Evolutionary conservation across 2,797 vertebrate genomes (phyloP).

Genomic region (Thripadectes ignobilis): DNA sequence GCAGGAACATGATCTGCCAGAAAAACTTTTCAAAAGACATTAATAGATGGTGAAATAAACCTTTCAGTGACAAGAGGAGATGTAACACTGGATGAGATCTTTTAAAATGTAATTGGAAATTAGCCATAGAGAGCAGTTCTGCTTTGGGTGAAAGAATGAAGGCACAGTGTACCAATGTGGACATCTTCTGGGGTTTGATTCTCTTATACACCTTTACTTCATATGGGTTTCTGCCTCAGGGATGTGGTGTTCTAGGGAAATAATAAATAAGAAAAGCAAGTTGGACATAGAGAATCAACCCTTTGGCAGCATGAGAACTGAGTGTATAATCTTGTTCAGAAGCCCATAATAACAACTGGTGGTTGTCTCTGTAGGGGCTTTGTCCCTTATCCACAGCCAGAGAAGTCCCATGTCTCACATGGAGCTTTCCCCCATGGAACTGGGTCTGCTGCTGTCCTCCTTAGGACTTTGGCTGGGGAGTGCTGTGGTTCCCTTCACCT

Average conservation of each 20-base stretch:
- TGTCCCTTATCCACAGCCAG: not conserved
- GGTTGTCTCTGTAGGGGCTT: not conserved
- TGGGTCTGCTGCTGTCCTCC: not conserved
- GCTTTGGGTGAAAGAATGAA: not conserved
- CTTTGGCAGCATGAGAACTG: not conserved
- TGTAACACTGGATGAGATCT: not conserved
- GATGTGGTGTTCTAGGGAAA: not conserved
- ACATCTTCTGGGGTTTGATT: not conserved
- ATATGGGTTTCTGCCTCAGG: not conserved
- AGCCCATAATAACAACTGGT: not conserved
- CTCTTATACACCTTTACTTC: not conserved
- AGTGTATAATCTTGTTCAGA: not conserved
- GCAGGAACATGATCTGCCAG: not conserved
- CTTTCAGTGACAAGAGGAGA: not conserved
- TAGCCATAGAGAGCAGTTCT: not conserved
- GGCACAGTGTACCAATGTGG: not conserved
- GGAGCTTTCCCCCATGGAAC: not conserved
- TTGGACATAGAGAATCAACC: not conserved
- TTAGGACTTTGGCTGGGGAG: not conserved
- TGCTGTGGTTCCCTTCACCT: not conserved
- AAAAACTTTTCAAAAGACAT: not conserved
- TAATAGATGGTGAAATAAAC: not conserved
- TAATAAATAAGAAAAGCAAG: not conserved
- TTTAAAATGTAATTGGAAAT: not conserved
- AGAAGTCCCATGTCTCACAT: fast-evolving